Conservation (phyloP, 2,113 vertebrate species). For the Trachemys scripta region DNA sequence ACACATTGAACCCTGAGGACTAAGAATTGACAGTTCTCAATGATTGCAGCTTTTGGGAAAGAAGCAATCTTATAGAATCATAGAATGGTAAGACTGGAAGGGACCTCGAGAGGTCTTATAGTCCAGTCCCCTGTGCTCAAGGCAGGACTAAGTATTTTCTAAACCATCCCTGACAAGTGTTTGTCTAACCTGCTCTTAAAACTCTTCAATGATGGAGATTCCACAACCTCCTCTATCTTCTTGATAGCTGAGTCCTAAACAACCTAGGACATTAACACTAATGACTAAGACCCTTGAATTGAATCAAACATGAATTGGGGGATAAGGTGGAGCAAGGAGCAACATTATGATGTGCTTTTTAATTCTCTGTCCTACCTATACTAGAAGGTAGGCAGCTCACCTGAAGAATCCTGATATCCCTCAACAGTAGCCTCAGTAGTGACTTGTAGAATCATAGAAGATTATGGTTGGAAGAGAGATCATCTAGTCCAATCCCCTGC, state of each 20-base stretch:
- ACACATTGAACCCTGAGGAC: neutral
- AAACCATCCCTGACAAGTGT: no score
- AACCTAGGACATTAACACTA: neutral
- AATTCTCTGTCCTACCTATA: neutral
- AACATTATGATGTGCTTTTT: neutral
- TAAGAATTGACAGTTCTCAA: neutral
- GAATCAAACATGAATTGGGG: neutral
- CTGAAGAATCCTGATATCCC: neutral
- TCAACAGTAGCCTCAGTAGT: neutral
- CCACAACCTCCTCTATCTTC: neutral
- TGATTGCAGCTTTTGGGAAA: neutral
- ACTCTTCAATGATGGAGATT: no score
- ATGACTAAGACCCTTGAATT: neutral
- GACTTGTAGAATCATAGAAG: neutral
- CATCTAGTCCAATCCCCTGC: no score
- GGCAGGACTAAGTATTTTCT: no score
- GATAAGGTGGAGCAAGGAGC: neutral
- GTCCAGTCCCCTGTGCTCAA: no score
- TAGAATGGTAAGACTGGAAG: no score
- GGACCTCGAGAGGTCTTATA: no score
- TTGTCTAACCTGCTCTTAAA: no score
- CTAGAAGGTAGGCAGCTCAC: neutral
- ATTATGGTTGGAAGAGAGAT: no score
- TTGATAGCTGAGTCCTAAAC: neutral
- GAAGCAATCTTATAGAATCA: neutral